phyloP scores from a whole-genome alignment of 2,797 vertebrate species.

The Pitangus sulphuratus region DNA sequence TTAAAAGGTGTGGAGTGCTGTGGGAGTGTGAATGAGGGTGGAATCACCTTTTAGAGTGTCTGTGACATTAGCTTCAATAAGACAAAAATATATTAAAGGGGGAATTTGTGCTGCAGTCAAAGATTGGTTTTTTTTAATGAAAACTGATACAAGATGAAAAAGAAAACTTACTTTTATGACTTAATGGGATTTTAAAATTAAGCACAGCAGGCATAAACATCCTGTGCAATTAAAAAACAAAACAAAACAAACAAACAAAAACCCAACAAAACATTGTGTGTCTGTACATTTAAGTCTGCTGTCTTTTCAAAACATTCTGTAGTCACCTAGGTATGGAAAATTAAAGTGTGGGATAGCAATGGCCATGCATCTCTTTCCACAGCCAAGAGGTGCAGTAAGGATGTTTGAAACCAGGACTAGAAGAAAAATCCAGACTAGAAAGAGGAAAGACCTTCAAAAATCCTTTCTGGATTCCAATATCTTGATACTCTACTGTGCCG shows the following conservation, averaged over 20 bases:
- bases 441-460: neutral
- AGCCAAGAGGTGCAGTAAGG: neutral
- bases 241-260: neutral
- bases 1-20: neutral
- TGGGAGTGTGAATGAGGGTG: neutral
- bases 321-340: neutral
- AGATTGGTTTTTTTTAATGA: neutral
- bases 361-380: neutral
- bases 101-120: neutral
- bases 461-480: neutral
- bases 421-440: neutral
- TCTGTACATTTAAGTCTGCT: neutral
- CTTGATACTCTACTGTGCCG: neutral
- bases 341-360: neutral
- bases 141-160: neutral
- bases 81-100: neutral
- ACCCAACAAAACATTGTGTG: neutral
- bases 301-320: neutral
- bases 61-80: neutral
- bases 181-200: slow-evolving; percentile 43
- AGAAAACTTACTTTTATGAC: slow-evolving; percentile 5
- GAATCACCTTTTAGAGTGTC: neutral
- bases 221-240: neutral
- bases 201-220: slow-evolving; percentile 35
- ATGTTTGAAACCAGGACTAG: neutral